Evolutionary conservation across 2,888 invertebrate species (phyloP), one percentile per base, ranked within the genome.

Genomic region (Spisula subtruncata): DNA sequence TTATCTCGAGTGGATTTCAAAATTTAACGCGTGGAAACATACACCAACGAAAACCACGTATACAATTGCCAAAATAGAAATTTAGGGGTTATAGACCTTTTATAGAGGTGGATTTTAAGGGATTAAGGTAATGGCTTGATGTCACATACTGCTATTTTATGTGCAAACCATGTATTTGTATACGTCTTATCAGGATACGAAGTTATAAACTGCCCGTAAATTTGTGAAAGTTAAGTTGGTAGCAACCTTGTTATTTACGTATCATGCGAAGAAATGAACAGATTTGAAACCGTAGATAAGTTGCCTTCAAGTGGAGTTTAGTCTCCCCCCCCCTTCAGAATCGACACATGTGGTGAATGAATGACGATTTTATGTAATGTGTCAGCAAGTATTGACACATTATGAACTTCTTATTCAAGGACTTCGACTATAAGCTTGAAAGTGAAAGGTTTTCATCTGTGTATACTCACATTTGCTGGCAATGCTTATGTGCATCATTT

Each of bases 1-100:
- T 87, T 87, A 87, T 87, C 87, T 87, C 29, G n/a, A 87, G 75
- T 83, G 83, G 83, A 87, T 87, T 87, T 83, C 35, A 35, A 87
- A 82, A 82, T 75, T 71, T 75, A 66, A 86, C 86, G 66, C 25
- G 54, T 20, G 12, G 51, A 66, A 86, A 60, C 20, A 35, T n/a
- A 83, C 48, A 79, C 83, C 75, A 35, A 75, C 32, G 32, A 75
- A 12, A 35, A 16, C 18, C 14, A 41, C 14, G n/a, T 54, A 54
- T 54, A 46, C 75, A 82, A 82, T 46, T 71, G 71, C 54, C 48
- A 87, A 75, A 75, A 75, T 79, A 10, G 75, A 87, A 87, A 83
- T 41, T 41, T 56, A 83, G 66, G 79, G 79, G 75, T 79, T 32
- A 79, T 5, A 20, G 82, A 54, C 75, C 82, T 51, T 75, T 54